These are phyloP conservation scores for Avahi laniger DNA, from an alignment of 2,797 vertebrate genomes.

Conservation along the genomic window DNA sequence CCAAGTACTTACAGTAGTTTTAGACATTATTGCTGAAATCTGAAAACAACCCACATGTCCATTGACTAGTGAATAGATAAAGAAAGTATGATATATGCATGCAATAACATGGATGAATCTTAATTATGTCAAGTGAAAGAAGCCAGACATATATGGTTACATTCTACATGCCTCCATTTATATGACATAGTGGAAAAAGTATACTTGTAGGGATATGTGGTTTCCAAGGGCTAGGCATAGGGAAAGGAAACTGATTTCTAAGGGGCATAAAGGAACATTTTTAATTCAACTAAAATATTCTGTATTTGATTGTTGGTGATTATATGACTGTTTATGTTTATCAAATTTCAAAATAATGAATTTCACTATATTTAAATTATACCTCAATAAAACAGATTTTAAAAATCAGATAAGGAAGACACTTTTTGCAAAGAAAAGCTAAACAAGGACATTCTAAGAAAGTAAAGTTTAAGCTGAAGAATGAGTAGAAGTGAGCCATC, in stretches of 20 bases:
- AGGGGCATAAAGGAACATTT: not conserved
- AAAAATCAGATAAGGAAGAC: not conserved
- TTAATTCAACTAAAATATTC: not conserved
- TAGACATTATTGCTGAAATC: not conserved
- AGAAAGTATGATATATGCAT: not conserved
- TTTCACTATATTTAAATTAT: not conserved
- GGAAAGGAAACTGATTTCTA: not conserved
- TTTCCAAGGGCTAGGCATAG: not conserved
- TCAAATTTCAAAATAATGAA: not conserved
- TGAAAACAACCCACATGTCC: not conserved
- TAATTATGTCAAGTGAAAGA: not conserved
- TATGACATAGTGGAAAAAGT: not conserved
- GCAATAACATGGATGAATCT: not conserved
- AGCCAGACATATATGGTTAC: not conserved
- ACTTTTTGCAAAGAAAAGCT: not conserved
- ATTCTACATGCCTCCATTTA: not conserved
- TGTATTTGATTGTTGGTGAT: not conserved
- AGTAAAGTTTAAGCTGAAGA: not conserved
- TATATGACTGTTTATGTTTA: not conserved
- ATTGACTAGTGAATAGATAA: not conserved
- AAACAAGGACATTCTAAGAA: not conserved
- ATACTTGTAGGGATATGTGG: not conserved
- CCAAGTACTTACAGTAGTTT: not conserved
- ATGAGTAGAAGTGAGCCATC: not conserved
- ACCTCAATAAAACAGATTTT: not conserved